Conservation (phyloP, 30 jellyfish, hydroid and myxozoan species). For the Sanderia malayensis region DNA sequence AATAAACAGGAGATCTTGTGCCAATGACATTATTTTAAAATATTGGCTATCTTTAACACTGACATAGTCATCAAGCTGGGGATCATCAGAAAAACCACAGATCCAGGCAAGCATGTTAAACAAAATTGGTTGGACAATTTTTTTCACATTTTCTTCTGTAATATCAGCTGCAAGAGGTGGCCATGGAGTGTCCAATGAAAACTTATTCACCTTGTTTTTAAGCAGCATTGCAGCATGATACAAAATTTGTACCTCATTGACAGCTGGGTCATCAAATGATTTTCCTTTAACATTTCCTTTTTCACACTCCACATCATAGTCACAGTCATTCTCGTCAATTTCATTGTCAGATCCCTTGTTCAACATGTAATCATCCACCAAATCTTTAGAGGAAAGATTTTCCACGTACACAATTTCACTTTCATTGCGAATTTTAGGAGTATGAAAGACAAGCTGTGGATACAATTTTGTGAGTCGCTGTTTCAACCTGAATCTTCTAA, state of each 20-base stretch:
- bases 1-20: slow-evolving; percentile 42
- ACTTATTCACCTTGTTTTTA: slow-evolving; percentile 2
- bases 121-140: slow-evolving; percentile 32
- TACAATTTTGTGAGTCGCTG: slow-evolving; percentile 1
- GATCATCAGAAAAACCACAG: slow-evolving; percentile 34
- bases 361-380: slow-evolving; percentile 20
- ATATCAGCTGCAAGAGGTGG: slow-evolving; percentile 71
- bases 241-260: slow-evolving; percentile 18
- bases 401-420: slow-evolving; percentile 59
- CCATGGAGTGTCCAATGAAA: slow-evolving; percentile 23
- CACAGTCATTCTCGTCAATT: not conserved
- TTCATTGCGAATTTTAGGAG: slow-evolving; percentile 24
- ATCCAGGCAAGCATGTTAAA: slow-evolving; percentile 71
- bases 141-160: slow-evolving; percentile 12
- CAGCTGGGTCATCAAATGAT: not conserved
- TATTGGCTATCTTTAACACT: slow-evolving; percentile 9
- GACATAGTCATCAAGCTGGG: slow-evolving; percentile 31
- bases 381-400: slow-evolving; percentile 28
- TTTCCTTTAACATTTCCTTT: not conserved
- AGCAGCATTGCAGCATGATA: slow-evolving; percentile 28
- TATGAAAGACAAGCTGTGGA: slow-evolving; percentile 53
- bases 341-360: slow-evolving; percentile 3
- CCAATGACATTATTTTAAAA: slow-evolving; percentile 25
- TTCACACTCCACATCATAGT: not conserved
- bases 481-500: slow-evolving; percentile 22